Evolutionary conservation across 2,113 vertebrate genomes (phyloP).

Genomic region (Crotophaga sulcirostris): DNA sequence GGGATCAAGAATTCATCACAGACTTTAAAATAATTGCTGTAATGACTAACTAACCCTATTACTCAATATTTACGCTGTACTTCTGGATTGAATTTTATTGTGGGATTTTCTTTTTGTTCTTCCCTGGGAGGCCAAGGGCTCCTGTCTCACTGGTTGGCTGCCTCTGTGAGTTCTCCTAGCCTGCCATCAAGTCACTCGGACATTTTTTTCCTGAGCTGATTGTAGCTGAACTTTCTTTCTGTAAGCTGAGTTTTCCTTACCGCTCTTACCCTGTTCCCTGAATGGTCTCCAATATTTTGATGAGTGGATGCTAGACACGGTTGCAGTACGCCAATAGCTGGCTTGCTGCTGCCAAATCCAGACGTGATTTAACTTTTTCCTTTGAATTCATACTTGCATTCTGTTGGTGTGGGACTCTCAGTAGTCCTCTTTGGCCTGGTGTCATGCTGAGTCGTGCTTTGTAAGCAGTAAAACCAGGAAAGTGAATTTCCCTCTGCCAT

Average conservation of each 20-base stretch:
- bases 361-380: neutral
- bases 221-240: neutral
- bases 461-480: neutral
- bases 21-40: neutral
- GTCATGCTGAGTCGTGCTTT: rapidly evolving
- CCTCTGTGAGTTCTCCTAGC: neutral
- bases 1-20: neutral
- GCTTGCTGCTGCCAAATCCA: neutral
- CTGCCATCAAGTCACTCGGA: rapidly evolving
- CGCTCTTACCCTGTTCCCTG: neutral
- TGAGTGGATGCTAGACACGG: neutral
- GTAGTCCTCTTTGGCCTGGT: neutral
- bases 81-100: neutral
- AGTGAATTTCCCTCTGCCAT: neutral
- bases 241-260: rapidly evolving
- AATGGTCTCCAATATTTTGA: rapidly evolving
- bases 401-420: rapidly evolving
- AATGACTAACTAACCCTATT: neutral
- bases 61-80: rapidly evolving
- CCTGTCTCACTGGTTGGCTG: neutral
- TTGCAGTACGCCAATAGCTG: rapidly evolving
- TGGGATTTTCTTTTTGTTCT: neutral
- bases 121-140: neutral
- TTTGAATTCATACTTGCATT: rapidly evolving
- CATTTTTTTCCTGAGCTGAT: neutral